Base-by-base conservation (phyloP, 2,888 invertebrate genomes). In the Caenorhabditis drosophilae region DNA sequence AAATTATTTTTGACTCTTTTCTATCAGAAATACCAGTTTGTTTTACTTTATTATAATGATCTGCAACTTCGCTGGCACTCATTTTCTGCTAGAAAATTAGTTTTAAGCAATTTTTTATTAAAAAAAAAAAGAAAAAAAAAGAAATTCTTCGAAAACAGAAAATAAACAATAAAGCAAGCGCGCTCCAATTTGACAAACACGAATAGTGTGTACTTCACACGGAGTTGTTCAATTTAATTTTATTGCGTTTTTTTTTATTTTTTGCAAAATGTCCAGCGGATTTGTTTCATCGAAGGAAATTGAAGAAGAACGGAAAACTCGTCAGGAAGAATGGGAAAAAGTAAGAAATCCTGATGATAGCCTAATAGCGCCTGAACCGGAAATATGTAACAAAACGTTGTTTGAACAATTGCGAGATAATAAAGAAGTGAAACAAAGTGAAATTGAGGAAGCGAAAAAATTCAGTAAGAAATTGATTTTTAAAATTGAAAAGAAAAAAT, bases 261-360 rank as follows among this genome's bases (percentile, higher is more conserved):
- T 31, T 31, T 31, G 12, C n/a, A 6, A 31, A 27, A 76, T 75
- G 76, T 62, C 70, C 0, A 76, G 75, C 42, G 75, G 78, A 53
- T 97, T 97, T 86, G 90, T 95, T 73, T 89, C 92, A 1, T 93
- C 94, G 85, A 87, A 89, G 31, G 93, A 95, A 85, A 87, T 92
- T 63, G 89, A 90, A 40, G 93, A 93, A 81, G 89, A 89, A 35
- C 88, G 91, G 49, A 88, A 89, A 80, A 87, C 88, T 68, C 88
- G 94, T 2, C 96, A 96, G 84, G 92, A 93, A 84, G 94, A 96
- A 89, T 96, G 96, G 96, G 94, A 96, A 78, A 91, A 90, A 86
- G 94, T 94, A 0, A 88, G 97, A 73, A 90, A 90, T 59, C 90
- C 92, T 27, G 92, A 92, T 75, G 91, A 96, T 83, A 95, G 96